phyloP scores from a whole-genome alignment of 2,888 invertebrate species.

The Protula sp. region DNA sequence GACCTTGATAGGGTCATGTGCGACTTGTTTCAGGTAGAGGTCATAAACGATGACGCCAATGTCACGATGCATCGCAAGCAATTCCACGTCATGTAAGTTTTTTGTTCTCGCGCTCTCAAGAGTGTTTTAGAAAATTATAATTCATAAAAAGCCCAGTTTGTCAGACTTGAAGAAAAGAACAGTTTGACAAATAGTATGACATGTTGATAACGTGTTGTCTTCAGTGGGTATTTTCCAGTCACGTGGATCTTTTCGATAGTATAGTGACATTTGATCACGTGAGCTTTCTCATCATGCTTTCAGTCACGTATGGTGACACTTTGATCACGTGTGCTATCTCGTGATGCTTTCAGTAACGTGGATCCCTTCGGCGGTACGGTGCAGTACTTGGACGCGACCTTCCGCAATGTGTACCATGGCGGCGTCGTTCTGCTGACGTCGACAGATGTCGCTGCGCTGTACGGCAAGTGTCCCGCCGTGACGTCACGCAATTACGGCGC shows the following conservation, averaged over 20 bases:
- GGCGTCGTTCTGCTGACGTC: constrained; percentile 40
- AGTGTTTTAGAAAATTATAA: neutral
- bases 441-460: constrained; percentile 41
- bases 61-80: neutral
- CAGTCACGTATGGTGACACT: neutral
- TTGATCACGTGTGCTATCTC: neutral
- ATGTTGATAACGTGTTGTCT: too few species aligned
- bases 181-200: too few species aligned
- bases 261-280: too few species aligned
- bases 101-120: neutral
- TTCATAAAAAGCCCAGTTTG: too few species aligned
- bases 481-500: constrained; percentile 33
- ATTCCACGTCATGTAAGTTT: neutral
- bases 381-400: constrained; percentile 35
- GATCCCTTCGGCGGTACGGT: constrained; percentile 35
- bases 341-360: constrained; percentile 20
- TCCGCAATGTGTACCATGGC: constrained; percentile 35
- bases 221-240: too few species aligned
- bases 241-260: too few species aligned
- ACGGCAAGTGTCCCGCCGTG: constrained; percentile 33
- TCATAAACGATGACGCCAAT: neutral
- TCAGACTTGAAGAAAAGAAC: too few species aligned
- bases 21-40: neutral
- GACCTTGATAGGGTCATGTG: too few species aligned
- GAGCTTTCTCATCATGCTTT: too few species aligned